Evolutionary conservation across 2,888 invertebrate genomes (phyloP).

Genomic region (Parasteatoda lunata): DNA sequence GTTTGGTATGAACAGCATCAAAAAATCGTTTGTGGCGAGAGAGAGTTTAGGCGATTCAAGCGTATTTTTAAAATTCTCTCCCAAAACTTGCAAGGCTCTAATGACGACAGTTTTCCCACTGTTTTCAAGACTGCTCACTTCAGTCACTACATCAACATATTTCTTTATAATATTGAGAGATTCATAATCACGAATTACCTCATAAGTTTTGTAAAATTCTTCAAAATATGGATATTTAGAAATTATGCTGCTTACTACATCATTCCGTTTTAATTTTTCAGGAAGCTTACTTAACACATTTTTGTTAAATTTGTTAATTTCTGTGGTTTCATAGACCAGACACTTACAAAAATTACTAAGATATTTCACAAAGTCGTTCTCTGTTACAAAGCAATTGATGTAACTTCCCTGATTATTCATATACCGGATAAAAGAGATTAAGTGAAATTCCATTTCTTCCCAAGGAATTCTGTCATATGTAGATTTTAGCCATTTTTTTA

Average conservation of each 20-base stretch:
- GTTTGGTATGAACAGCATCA: background rate
- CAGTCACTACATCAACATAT: background rate
- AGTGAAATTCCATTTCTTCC: slow-evolving; percentile 57
- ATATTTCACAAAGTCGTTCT: background rate
- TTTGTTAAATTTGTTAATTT: background rate
- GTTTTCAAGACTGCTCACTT: background rate
- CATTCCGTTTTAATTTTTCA: background rate
- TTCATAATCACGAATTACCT: background rate
- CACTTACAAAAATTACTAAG: background rate
- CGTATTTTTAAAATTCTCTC: slow-evolving; percentile 34
- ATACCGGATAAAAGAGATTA: slow-evolving; percentile 7
- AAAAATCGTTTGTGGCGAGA: background rate
- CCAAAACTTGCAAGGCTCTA: slow-evolving; percentile 32
- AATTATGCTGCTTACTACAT: background rate
- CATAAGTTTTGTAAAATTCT: slow-evolving; percentile 10
- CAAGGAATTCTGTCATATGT: slow-evolving; percentile 48
- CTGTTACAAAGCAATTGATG: background rate
- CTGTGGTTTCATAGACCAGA: background rate
- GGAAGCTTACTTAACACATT: background rate
- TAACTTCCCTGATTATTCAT: background rate
- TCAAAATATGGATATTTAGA: slow-evolving; percentile 14
- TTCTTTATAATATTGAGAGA: slow-evolving; percentile 10
- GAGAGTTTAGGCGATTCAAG: slow-evolving; percentile 5
- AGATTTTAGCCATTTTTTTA: slow-evolving; percentile 18
- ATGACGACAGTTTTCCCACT: slow-evolving; percentile 12